Evolutionary conservation across 2,888 invertebrate species (phyloP).

Genomic region (Sepioteuthis lessoniana): DNA sequence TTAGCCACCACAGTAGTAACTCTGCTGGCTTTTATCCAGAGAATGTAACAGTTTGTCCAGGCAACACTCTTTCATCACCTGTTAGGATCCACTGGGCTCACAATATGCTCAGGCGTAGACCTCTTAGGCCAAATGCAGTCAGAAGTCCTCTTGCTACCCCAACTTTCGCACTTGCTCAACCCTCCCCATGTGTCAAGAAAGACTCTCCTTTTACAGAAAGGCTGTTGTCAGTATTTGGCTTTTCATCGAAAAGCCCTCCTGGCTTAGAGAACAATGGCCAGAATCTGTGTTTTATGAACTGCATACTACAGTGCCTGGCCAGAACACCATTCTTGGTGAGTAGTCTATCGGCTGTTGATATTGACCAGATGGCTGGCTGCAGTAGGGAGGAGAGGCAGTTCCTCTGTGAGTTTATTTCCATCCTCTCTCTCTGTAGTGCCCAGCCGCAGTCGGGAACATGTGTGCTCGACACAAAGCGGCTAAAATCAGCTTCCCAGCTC

Average conservation of each 20-base stretch:
- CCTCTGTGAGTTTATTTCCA: conserved; percentile 43
- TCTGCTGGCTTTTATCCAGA: conserved; percentile 39
- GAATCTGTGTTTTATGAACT: conserved; percentile 73
- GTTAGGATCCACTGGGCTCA: conserved; percentile 34
- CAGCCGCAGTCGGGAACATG: conserved; percentile 24
- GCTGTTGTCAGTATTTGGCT: conserved; percentile 65
- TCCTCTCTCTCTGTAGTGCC: not conserved
- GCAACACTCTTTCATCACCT: not conserved
- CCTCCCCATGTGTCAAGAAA: conserved; percentile 36
- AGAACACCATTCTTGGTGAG: conserved; percentile 66
- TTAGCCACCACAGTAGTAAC: not conserved
- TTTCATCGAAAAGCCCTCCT: conserved; percentile 58
- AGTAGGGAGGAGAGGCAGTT: conserved; percentile 60
- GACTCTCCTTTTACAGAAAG: conserved; percentile 59
- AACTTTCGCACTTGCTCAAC: not conserved
- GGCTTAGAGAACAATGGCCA: conserved; percentile 70
- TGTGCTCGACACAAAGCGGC: conserved; percentile 43
- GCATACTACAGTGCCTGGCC: conserved; percentile 71
- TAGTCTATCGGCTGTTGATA: conserved; percentile 57
- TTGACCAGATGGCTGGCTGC: conserved; percentile 61
- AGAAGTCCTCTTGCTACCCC: conserved; percentile 34
- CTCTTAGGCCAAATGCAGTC: conserved; percentile 52
- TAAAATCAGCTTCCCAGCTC: conserved; percentile 36
- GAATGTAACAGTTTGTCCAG: conserved; percentile 41
- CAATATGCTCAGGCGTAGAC: conserved; percentile 55